These are phyloP conservation scores for Apoda limacodes DNA, from an alignment of 2,888 invertebrate genomes.

Conservation along the genomic window DNA sequence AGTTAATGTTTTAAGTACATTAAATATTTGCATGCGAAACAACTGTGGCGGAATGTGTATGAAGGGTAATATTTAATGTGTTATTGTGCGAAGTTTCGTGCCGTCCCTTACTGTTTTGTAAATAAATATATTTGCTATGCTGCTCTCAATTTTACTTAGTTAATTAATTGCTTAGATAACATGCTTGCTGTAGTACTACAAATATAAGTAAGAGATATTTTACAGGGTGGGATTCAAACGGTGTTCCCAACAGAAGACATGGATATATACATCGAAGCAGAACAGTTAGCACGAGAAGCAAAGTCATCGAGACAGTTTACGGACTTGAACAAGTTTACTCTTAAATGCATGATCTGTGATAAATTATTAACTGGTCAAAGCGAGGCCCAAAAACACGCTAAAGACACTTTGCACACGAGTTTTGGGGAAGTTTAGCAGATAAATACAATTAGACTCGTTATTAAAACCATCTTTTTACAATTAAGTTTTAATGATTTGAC, in stretches of 20 bases:
- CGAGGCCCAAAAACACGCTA: conserved; percentile 88
- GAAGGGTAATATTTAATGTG: too few species aligned
- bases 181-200: conserved; percentile 2
- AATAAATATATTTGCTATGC: too few species aligned
- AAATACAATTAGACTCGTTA: too few species aligned
- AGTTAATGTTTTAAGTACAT: too few species aligned
- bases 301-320: conserved; percentile 92
- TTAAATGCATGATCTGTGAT: conserved; percentile 87
- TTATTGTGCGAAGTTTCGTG: too few species aligned
- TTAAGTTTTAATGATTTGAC: too few species aligned
- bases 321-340: conserved; percentile 86
- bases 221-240: conserved; percentile 79
- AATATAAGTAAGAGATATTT: conserved; percentile 4
- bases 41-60: too few species aligned
- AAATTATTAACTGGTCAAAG: conserved; percentile 80
- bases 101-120: too few species aligned
- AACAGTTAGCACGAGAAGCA: conserved; percentile 88
- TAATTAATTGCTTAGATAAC: conserved; percentile 1
- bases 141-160: conserved; percentile 1
- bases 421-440: conserved; percentile 80
- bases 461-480: too few species aligned
- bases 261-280: conserved; percentile 80
- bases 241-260: conserved; percentile 83
- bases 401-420: conserved; percentile 82
- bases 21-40: too few species aligned